Conservation (phyloP, 2,888 invertebrate species). For the Phortica okadai region DNA sequence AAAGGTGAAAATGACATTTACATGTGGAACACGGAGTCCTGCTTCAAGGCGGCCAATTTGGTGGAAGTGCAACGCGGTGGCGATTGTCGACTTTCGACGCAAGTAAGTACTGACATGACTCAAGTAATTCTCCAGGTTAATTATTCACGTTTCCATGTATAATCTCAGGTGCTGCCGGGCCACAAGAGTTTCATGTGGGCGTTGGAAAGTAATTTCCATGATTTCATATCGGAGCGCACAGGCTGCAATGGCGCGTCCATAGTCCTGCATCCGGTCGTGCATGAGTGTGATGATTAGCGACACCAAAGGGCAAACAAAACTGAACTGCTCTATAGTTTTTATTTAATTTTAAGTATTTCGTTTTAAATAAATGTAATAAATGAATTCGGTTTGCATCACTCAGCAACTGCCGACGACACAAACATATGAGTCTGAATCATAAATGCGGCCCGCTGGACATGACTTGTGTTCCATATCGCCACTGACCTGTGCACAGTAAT, state of each 20-base stretch:
- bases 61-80: slow-evolving; percentile 80
- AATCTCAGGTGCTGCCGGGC: slow-evolving; percentile 77
- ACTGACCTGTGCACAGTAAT: slow-evolving; percentile 61
- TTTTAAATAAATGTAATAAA: slow-evolving; percentile 39
- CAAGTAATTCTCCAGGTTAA: background rate
- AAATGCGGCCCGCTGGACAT: slow-evolving; percentile 46
- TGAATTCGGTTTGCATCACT: background rate
- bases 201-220: slow-evolving; percentile 82
- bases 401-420: slow-evolving; percentile 52
- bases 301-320: background rate
- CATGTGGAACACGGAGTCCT: slow-evolving; percentile 81
- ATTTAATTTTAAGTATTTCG: slow-evolving; percentile 42
- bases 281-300: slow-evolving; percentile 73
- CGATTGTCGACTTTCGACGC: slow-evolving; percentile 80
- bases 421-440: slow-evolving; percentile 33
- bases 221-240: slow-evolving; percentile 80
- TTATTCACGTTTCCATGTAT: background rate
- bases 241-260: slow-evolving; percentile 82
- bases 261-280: slow-evolving; percentile 80
- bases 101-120: slow-evolving; percentile 67
- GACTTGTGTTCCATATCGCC: slow-evolving; percentile 39
- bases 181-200: slow-evolving; percentile 81
- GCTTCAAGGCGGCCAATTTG: slow-evolving; percentile 79
- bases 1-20: slow-evolving; percentile 81
- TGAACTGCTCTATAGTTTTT: slow-evolving; percentile 13